Base-by-base conservation (phyloP, 2,888 invertebrate genomes). In the Mimachlamys varia region DNA sequence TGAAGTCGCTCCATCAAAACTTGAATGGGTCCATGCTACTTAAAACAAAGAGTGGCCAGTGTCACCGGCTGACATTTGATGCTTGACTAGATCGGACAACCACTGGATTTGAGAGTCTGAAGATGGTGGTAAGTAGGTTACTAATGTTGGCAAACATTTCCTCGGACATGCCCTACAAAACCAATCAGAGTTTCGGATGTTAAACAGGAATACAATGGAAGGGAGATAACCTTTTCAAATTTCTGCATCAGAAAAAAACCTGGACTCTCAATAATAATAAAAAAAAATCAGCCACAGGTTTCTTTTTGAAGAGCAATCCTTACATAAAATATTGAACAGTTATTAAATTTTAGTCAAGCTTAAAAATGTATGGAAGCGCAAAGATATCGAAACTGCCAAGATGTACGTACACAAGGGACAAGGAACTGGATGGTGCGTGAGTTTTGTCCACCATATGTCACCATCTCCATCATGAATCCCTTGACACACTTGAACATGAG, bases 381-480 rank as follows among this genome's bases (percentile, higher is more conserved):
- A 44, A 5, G 7, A 3, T 44, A 44, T 44, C 44, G 7, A 7
- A 44, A 44, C 44, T 44, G 44, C 44, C 7, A 44, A 7, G 44
- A 44, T 44, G 12, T n/a, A 91, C 94, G 93, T 97, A 98, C 98
- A 97, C 98, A 97, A 3, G 99, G 99, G 89, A 99, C 98, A 91
- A 99, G 97, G 96, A 98, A 98, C 96, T 98, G 98, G 50, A 99
- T 97, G 96, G 98, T 99, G 49, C 95, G 92, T 0, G 96, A 96
- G 89, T 95, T 95, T 89, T 95, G 94, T 19, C 95, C 96, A 15
- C 95, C 95, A 98, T 99, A 98, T 0, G 99, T 98, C 15, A 98
- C 98, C 97, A 99, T 98, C 97, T 99, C 99, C 97, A 99, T 99
- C 98, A 99, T 98, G 97, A 99, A 99, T 4, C 99, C 99, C 97